Evolutionary conservation across 2,113 vertebrate species (phyloP).

Genomic region (Larimichthys polyactis): DNA sequence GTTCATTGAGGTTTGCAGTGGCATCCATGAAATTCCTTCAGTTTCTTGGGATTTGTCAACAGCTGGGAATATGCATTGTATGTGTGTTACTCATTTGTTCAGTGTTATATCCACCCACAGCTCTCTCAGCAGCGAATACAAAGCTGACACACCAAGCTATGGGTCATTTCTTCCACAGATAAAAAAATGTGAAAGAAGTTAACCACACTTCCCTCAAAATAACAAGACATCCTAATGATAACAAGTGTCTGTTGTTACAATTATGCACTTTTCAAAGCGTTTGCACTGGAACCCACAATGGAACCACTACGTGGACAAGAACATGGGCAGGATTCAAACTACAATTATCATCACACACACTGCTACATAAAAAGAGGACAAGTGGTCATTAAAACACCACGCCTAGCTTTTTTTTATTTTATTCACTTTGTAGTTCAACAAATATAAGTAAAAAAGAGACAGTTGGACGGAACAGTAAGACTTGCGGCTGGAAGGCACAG

Average conservation of each 20-base stretch:
- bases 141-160: background rate
- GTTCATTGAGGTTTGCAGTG: background rate
- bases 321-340: background rate
- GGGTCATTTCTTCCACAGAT: background rate
- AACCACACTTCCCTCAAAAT: background rate
- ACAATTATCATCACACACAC: slow-evolving; percentile 5
- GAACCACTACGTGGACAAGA: background rate
- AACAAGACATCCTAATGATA: background rate
- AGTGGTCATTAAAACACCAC: slow-evolving; percentile 5
- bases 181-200: background rate
- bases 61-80: background rate
- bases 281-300: background rate
- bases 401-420: background rate
- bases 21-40: slow-evolving; percentile 10
- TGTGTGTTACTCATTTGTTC: background rate
- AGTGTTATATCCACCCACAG: background rate
- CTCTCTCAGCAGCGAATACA: background rate
- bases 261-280: background rate
- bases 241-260: background rate
- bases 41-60: background rate
- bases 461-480: background rate
- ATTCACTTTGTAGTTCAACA: background rate
- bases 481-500: background rate
- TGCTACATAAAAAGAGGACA: background rate
- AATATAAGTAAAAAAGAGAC: slow-evolving; percentile 1